Percentiles rank a stretch among this genome's conserved stretches.
Conservation (phyloP, 2,888 invertebrate genomes). For the Stenotaenia linearis region DNA sequence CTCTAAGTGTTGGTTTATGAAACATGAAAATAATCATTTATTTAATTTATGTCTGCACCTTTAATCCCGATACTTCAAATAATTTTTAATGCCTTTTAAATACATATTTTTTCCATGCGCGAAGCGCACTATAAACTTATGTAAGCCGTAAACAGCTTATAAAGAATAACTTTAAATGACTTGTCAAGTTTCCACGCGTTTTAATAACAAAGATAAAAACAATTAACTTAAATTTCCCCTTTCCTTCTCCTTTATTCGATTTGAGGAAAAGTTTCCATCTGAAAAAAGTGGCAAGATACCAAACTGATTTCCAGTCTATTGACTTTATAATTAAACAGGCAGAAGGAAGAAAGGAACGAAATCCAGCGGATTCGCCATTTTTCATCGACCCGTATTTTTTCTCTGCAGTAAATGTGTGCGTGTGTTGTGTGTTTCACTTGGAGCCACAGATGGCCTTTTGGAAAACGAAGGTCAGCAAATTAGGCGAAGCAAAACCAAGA, state of each 20-base stretch:
- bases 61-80: background rate
- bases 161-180: background rate
- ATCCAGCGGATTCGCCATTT: background rate
- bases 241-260: background rate
- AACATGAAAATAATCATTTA: constrained; percentile 20
- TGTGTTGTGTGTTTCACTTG: constrained; percentile 15
- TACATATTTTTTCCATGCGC: too few relatives aligned
- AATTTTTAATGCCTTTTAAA: constrained; percentile 6
- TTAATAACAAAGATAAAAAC: background rate
- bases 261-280: background rate
- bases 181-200: background rate
- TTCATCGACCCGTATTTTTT: constrained; percentile 7
- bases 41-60: constrained; percentile 8
- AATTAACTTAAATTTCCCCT: too few relatives aligned
- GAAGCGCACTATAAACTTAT: too few relatives aligned
- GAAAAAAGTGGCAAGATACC: background rate
- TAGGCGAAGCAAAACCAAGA: constrained; percentile 18
- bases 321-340: background rate
- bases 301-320: background rate
- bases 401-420: background rate
- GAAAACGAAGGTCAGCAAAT: constrained; percentile 26
- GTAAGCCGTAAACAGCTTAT: background rate
- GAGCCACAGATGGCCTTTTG: constrained; percentile 21
- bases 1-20: constrained; percentile 16
- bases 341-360: background rate